Percentiles rank a stretch among this genome's conserved stretches.
Conservation (phyloP, 2,113 vertebrate species). For the Cacatua alba region DNA sequence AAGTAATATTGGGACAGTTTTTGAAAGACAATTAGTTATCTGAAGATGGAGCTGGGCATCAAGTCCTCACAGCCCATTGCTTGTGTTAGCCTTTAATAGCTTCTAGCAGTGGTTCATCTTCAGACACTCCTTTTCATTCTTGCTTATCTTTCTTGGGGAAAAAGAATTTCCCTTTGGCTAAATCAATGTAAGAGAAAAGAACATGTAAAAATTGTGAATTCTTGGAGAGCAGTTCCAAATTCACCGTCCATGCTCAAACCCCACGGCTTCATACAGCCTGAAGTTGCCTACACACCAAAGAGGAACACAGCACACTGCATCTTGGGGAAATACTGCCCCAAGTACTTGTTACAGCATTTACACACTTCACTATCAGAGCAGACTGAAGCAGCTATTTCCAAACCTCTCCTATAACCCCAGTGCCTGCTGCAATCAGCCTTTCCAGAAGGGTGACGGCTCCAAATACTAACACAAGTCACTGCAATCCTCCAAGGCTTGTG, state of each 20-base stretch:
- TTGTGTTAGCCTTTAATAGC: not conserved
- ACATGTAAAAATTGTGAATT: not conserved
- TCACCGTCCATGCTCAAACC: accelerated
- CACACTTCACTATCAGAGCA: not conserved
- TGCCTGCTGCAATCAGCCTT: not conserved
- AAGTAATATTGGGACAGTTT: not conserved
- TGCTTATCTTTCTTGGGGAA: not conserved
- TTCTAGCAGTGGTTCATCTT: not conserved
- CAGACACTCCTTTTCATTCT: not conserved
- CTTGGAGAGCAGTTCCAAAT: not conserved
- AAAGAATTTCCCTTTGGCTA: not conserved
- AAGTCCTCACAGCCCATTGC: not conserved
- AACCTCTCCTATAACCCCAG: not conserved
- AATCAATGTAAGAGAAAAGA: not conserved
- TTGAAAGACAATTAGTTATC: not conserved
- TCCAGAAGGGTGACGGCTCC: not conserved
- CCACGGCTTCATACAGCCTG: accelerated
- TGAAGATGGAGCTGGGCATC: not conserved
- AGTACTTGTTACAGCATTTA: accelerated
- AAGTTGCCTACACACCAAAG: not conserved
- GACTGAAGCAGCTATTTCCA: not conserved
- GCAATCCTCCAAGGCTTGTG: not conserved
- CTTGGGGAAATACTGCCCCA: not conserved
- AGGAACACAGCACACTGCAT: not conserved
- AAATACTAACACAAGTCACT: accelerated